Evolutionary conservation across 1,140 invertebrate genomes (phyloP).

Genomic region (Harpegnathos saltator): DNA sequence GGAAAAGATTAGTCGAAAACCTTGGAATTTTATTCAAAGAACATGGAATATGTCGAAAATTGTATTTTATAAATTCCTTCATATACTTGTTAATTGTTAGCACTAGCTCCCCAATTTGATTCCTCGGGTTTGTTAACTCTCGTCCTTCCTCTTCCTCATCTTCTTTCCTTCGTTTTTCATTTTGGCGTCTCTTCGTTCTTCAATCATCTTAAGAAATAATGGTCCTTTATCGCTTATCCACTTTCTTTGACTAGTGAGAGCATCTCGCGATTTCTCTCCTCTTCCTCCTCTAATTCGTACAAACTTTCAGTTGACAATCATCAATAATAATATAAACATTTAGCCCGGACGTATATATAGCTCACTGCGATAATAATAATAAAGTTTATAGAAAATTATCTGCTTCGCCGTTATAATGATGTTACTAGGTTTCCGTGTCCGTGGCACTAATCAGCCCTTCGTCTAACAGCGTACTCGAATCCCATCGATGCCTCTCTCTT

Average conservation of each 20-base stretch:
- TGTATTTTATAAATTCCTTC: not conserved
- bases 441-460: not conserved
- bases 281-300: not conserved
- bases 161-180: not conserved
- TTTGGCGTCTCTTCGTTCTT: not conserved
- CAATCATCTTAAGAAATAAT: not conserved
- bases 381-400: not conserved
- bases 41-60: not conserved
- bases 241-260: not conserved
- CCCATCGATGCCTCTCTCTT: not conserved
- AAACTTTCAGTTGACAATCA: not conserved
- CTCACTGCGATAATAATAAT: not conserved
- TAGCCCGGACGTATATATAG: not conserved
- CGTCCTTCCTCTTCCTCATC: not conserved
- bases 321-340: too few species aligned
- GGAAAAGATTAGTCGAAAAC: not conserved
- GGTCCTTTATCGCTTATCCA: not conserved
- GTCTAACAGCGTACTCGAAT: not conserved
- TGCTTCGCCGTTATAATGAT: not conserved
- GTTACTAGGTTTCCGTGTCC: not conserved
- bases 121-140: not conserved
- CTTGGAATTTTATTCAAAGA: not conserved
- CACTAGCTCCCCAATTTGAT: not conserved
- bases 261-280: not conserved
- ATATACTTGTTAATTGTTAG: not conserved